Conservation (phyloP, 2,888 invertebrate genomes). For the Pterobdella sp. region DNA sequence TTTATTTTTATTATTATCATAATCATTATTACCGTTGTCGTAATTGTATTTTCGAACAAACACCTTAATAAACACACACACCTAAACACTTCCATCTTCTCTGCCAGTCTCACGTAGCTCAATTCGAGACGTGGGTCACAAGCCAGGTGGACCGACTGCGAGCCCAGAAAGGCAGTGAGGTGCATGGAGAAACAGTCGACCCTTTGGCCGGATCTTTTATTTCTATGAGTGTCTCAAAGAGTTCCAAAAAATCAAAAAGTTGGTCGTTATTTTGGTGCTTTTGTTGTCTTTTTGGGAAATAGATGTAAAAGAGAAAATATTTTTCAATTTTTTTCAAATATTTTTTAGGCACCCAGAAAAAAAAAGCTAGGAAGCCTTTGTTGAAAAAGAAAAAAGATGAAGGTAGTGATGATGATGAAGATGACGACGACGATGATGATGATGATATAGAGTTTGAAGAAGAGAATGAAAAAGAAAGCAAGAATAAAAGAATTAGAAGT, state of each 20-base stretch:
- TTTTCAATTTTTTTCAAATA: neutral
- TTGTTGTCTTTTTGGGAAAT: too few relatives aligned
- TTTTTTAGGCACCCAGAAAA: neutral
- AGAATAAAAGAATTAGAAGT: neutral
- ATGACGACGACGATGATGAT: neutral
- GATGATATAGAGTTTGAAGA: constrained; percentile 11
- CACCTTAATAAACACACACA: neutral
- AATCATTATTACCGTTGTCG: too few relatives aligned
- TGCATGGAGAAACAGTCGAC: neutral
- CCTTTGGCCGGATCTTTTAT: neutral
- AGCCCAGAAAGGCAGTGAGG: neutral
- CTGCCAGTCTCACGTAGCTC: neutral
- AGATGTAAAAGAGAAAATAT: neutral
- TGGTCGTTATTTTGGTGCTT: neutral
- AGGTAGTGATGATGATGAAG: neutral
- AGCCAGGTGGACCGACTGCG: neutral
- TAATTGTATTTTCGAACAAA: neutral
- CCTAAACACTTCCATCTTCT: neutral
- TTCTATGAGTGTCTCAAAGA: neutral
- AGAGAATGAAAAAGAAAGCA: neutral
- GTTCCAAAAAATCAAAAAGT: neutral
- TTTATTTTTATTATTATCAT: neutral
- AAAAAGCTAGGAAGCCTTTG: neutral
- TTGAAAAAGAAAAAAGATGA: neutral
- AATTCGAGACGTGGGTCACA: neutral